Base-by-base conservation (phyloP, 2,113 vertebrate species). In the Pseudonaja textilis region DNA sequence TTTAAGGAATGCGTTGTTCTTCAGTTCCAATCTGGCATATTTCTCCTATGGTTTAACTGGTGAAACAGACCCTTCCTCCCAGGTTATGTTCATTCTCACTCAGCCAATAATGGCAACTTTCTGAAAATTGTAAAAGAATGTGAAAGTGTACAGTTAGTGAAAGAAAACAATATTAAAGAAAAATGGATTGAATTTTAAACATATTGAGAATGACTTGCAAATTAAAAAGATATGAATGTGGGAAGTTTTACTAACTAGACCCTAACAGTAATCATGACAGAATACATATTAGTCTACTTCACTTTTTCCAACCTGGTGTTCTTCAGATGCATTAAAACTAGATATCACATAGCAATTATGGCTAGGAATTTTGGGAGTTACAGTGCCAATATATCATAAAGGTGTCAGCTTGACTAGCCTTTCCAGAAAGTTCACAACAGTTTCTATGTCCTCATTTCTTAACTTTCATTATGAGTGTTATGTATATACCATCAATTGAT, bases 351-450 rank as follows among this genome's bases (percentile, higher is more conserved):
- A 74, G n/a, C 2, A 39, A 39, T 74, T 74, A 20, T 39, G 69
- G 16, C 16, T 39, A 81, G 69, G 34, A 20, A 39, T 74, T 74
- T 74, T 39, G n/a, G n/a, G n/a, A 74, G n/a, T 74, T 74, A 16
- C 5, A 39, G n/a, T 74, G 16, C 16, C 69, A 74, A 74, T 74
- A 16, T 69, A 69, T 69, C 64, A 69, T 34, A 74, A 39, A 39
- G n/a, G 16, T 3, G 5, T 16, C 69, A 39, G 69, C 2, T 42
- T 91, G 9, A 11, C 29, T 25, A 42, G 56, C 10, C 3, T 85
- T 93, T n/a, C 57, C 20, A 94, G 34, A 47, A 90, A 96, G 91
- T 34, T 0, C n/a, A 22, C 85, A n/a, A 50, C 93, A 54, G 22
- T 61, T 90, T 89, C 11, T 26, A 12, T 59, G 3, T 92, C 23